Evolutionary conservation across 2,113 vertebrate species (phyloP), one percentile per base, ranked within the genome.

Genomic region (Pelusios castaneus): DNA sequence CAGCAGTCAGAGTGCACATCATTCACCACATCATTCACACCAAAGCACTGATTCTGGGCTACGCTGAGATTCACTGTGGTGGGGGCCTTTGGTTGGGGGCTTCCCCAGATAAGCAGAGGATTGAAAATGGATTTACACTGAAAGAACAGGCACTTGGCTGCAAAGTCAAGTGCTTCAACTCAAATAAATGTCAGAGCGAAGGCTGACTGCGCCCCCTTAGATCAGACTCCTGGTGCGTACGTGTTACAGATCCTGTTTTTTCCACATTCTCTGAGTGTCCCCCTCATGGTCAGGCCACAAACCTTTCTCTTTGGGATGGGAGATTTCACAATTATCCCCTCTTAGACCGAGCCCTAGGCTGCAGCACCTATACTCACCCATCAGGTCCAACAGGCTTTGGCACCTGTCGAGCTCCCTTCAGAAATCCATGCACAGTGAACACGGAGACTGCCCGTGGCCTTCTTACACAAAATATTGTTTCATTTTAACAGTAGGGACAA

Each of bases 31-130:
- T 38, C 47, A 47, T 47, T 47, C 29, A 49, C 86, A 41, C 60
- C 81, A 90, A 80, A 38, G 63, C 76, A 19, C 7, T 52, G 5
- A 5, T 82, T 38, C 63, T 8, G 83, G 10, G 22, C 49, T 41
- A 0, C 12, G 19, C 41, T 31, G 16, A 73, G 80, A 51, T 78
- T 45, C 52, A 11, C 63, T 27, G 24, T 10, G 31, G 0, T 1
- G 0, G 38, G 56, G 31, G 10, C 52, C 12, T 52, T 0, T 4
- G 0, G 76, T 0, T 2, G 0, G 76, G 60, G 52, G 43, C 1
- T 1, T 4, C 7, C 38, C 63, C 84, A 47, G 0, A 0, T 24
- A 29, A 90, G 80, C 87, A 60, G 78, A 12, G 76, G 3, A 54
- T 75, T 86, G 58, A 5, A 85, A 2, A 8, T 79, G 88, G 90